These are phyloP conservation scores for Tribolium freemani DNA, from an alignment of 2,888 invertebrate species.

Conservation along the genomic window DNA sequence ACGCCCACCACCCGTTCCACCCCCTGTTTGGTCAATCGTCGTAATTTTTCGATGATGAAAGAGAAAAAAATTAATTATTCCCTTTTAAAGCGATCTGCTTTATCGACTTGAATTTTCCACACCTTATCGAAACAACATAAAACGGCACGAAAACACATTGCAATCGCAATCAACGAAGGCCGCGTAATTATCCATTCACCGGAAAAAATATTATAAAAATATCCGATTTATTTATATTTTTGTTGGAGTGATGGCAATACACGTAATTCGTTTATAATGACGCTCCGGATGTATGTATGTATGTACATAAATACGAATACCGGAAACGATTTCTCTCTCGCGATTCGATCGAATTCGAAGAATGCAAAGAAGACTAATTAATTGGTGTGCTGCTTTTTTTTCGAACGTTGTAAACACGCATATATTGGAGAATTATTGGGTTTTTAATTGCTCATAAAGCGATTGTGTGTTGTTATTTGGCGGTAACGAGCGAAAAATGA, in stretches of 20 bases:
- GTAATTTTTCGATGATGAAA: background rate
- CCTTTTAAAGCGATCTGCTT: background rate
- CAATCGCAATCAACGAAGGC: conserved; percentile 19
- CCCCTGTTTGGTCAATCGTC: conserved; percentile 8
- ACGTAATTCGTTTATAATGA: conserved; percentile 8
- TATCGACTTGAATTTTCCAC: background rate
- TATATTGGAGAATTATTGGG: no score
- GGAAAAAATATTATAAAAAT: conserved; percentile 6
- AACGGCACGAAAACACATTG: conserved; percentile 27
- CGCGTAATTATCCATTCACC: background rate
- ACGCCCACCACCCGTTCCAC: conserved; percentile 11
- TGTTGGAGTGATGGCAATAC: background rate
- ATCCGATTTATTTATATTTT: background rate
- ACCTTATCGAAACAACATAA: background rate
- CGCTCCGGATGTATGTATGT: background rate
- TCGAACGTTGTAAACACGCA: background rate
- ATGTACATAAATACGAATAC: background rate
- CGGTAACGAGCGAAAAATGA: background rate
- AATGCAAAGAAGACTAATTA: background rate
- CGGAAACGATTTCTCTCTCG: conserved; percentile 10
- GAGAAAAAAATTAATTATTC: background rate
- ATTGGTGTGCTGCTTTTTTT: no score
- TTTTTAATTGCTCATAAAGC: background rate
- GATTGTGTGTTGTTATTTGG: background rate
- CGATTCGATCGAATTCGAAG: background rate